These are phyloP conservation scores for Gnathonemus echidnorhynchus DNA, from an alignment of 2,113 vertebrate species.

Conservation along the genomic window DNA sequence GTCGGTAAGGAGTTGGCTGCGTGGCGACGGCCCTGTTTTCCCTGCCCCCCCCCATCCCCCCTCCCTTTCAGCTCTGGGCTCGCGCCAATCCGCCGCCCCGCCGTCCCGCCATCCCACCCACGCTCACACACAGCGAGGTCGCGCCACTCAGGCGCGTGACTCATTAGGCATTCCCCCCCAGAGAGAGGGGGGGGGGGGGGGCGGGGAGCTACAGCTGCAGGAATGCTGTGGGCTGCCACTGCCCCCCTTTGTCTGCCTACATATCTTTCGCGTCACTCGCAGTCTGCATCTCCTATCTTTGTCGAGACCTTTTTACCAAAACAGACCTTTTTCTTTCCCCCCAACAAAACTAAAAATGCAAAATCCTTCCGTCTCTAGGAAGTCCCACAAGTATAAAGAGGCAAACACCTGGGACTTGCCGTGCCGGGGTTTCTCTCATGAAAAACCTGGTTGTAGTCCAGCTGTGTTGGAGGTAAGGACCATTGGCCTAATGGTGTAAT, in stretches of 20 bases:
- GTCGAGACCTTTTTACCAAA: not conserved
- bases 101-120: constrained; percentile 42
- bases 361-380: not conserved
- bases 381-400: not conserved
- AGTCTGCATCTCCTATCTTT: not conserved
- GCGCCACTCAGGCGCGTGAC: constrained; percentile 73
- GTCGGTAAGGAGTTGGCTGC: constrained; percentile 40
- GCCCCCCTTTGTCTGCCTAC: constrained; percentile 41
- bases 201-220: constrained; percentile 62
- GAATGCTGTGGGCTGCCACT: constrained; percentile 66
- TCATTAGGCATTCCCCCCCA: constrained; percentile 73
- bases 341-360: not conserved
- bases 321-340: not conserved
- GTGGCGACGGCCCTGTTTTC: constrained; percentile 39
- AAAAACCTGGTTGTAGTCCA: not conserved
- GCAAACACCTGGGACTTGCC: not conserved
- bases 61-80: not conserved
- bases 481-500: not conserved
- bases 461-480: not conserved
- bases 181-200: constrained; percentile 45
- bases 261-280: constrained; percentile 21
- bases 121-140: constrained; percentile 54
- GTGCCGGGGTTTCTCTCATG: not conserved
- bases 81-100: constrained; percentile 40
- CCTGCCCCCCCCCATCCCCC: not conserved